Evolutionary conservation across 2,113 vertebrate species (phyloP).

Genomic region (Urocynchramus pylzowi): DNA sequence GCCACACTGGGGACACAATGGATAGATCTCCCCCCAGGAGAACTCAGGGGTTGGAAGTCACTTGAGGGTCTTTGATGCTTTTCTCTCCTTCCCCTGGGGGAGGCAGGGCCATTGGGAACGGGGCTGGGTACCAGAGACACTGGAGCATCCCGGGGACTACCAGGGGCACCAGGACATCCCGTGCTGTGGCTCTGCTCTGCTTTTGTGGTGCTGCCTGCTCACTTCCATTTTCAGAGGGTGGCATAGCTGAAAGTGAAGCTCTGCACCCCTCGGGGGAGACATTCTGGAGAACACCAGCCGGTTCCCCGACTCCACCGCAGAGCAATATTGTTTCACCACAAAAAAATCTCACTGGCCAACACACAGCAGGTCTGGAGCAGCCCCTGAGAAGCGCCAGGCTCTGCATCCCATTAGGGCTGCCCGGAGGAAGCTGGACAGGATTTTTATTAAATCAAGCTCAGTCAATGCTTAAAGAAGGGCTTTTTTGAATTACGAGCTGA

Average conservation of each 20-base stretch:
- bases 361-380: background rate
- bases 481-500: conserved; percentile 64
- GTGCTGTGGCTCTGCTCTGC: background rate
- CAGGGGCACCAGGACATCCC: background rate
- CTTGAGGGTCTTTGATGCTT: background rate
- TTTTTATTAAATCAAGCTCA: conserved; percentile 55
- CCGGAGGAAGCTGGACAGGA: background rate
- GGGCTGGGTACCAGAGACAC: accelerated
- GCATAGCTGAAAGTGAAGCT: background rate
- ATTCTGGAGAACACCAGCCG: background rate
- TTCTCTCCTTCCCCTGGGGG: background rate
- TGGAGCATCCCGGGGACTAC: background rate
- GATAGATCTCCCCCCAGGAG: background rate
- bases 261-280: background rate
- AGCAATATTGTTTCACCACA: background rate
- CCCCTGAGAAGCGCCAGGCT: background rate
- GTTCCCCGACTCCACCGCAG: background rate
- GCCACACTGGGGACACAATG: accelerated
- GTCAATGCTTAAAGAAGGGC: conserved; percentile 31
- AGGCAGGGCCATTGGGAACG: background rate
- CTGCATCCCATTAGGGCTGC: conserved; percentile 51
- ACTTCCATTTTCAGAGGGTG: background rate
- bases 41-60: accelerated
- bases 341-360: background rate
- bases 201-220: background rate